These are phyloP conservation scores for Ptychobarbus kaznakovi DNA, from an alignment of 2,797 vertebrate genomes.

Conservation along the genomic window DNA sequence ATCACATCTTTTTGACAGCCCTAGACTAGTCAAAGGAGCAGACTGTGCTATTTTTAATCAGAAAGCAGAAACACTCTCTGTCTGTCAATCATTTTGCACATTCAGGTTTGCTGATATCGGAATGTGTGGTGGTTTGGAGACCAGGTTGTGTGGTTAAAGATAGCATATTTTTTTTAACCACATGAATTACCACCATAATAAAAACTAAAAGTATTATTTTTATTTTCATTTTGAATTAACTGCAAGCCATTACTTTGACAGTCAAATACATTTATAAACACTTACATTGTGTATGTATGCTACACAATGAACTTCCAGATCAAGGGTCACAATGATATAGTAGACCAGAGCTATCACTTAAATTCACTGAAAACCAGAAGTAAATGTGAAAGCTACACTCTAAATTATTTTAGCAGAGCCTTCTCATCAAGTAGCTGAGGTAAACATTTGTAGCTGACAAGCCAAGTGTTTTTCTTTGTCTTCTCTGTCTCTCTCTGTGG, in stretches of 20 bases:
- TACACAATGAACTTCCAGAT: neutral
- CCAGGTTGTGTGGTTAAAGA: constrained; percentile 2
- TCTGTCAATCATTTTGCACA: neutral
- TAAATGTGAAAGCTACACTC: neutral
- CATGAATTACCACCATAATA: neutral
- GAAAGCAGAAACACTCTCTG: neutral
- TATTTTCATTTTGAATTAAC: neutral
- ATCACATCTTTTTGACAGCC: neutral
- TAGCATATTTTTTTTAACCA: neutral
- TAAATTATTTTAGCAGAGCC: too few relatives aligned
- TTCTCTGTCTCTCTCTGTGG: constrained; percentile 3
- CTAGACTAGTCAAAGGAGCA: neutral
- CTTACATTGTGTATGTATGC: neutral
- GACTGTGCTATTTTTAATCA: constrained; percentile 7
- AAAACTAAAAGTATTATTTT: neutral
- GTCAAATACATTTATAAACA: neutral
- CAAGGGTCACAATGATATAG: neutral
- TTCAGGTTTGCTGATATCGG: neutral
- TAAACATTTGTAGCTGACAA: neutral
- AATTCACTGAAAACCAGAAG: neutral
- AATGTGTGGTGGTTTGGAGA: neutral
- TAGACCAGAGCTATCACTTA: neutral
- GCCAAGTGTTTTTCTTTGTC: constrained; percentile 12
- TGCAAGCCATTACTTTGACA: neutral
- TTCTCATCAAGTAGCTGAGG: neutral